These are phyloP conservation scores for Harpagifer antarcticus DNA, from an alignment of 2,797 vertebrate genomes.

Conservation along the genomic window DNA sequence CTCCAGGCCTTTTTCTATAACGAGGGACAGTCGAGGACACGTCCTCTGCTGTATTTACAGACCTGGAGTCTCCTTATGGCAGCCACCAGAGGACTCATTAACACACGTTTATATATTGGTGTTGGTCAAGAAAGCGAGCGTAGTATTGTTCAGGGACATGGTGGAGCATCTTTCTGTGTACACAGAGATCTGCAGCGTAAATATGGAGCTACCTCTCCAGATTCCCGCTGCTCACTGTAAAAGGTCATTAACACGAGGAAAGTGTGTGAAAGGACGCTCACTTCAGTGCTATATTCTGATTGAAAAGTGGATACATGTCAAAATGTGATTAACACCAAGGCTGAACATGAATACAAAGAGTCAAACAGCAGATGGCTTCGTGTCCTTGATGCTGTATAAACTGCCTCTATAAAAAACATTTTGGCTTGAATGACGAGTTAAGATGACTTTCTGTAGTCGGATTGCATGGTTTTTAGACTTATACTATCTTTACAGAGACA, in stretches of 20 bases:
- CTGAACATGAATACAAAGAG: neutral
- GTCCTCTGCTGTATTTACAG: slow-evolving; percentile 64
- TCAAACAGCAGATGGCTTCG: neutral
- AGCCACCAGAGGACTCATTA: slow-evolving; percentile 76
- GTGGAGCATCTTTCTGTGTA: slow-evolving; percentile 53
- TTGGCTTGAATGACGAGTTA: slow-evolving; percentile 1
- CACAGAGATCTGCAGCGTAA: slow-evolving; percentile 58
- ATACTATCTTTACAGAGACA: neutral
- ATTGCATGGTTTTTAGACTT: neutral
- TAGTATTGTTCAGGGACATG: slow-evolving; percentile 40
- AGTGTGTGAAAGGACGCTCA: neutral
- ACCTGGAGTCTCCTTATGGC: slow-evolving; percentile 54
- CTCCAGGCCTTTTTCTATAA: slow-evolving; percentile 59
- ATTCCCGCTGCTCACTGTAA: slow-evolving; percentile 28
- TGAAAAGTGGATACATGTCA: neutral
- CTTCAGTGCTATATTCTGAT: slow-evolving; percentile 24
- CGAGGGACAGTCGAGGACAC: slow-evolving; percentile 62
- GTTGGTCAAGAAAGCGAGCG: slow-evolving; percentile 56
- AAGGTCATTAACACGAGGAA: slow-evolving; percentile 35
- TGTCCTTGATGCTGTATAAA: neutral
- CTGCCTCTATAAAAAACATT: slow-evolving; percentile 1
- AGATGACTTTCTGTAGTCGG: neutral
- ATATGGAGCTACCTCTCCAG: slow-evolving; percentile 43
- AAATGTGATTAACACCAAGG: slow-evolving; percentile 1
- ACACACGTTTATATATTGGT: slow-evolving; percentile 70